Percentiles rank a stretch among this genome's conserved stretches.
Conservation (phyloP, 2,113 vertebrate genomes). For the Chaetodon trifascialis region DNA sequence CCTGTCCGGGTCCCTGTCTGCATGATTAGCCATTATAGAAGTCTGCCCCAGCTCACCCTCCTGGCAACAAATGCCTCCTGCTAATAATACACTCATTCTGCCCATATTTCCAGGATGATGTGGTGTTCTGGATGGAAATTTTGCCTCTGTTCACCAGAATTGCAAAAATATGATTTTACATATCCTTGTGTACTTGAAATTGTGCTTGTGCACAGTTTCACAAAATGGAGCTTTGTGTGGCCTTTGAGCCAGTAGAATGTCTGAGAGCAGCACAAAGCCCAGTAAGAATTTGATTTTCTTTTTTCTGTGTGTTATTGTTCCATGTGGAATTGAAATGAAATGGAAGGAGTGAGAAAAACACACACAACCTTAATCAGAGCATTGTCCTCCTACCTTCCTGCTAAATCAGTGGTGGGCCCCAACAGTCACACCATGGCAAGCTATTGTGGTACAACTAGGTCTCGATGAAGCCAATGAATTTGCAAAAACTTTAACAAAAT, state of each 20-base stretch:
- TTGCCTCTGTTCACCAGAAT: not conserved
- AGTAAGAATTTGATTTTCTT: not conserved
- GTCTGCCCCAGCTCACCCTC: not conserved
- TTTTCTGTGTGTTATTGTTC: conserved; percentile 5
- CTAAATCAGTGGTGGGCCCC: conserved; percentile 63
- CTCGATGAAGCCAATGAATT: not conserved
- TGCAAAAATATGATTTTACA: not conserved
- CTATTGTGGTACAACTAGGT: conserved; percentile 10
- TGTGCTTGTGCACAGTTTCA: not conserved
- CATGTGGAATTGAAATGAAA: conserved; percentile 16
- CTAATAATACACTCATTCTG: not conserved
- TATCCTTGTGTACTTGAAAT: not conserved
- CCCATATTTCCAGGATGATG: not conserved
- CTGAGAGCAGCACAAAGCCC: not conserved
- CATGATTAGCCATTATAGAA: not conserved
- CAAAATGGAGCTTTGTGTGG: not conserved
- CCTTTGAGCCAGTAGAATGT: not conserved
- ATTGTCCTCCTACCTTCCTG: conserved; percentile 38
- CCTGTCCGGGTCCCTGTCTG: not conserved
- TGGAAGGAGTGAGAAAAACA: conserved; percentile 31
- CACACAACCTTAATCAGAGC: conserved; percentile 53
- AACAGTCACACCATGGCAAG: conserved; percentile 33
- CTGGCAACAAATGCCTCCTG: not conserved
- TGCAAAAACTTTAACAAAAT: not conserved
- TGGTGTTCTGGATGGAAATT: too few relatives aligned